Base-by-base conservation (phyloP, 2,888 invertebrate species). In the Ennomos fuscantarius region DNA sequence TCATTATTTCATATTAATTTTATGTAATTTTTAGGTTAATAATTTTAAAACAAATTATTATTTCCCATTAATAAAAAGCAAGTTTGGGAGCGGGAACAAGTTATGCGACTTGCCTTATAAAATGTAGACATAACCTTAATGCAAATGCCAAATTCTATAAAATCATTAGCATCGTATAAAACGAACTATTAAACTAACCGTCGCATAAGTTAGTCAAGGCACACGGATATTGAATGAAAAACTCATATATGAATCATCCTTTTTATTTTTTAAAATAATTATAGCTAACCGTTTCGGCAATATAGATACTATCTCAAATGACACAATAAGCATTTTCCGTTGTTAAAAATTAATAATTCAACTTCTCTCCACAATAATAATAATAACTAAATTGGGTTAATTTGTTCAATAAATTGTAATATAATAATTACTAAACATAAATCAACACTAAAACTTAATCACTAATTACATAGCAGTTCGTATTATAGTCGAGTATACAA, bases 201-300 rank as follows among this genome's bases (percentile, higher is more conserved):
- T 15, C 15, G 15, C 3, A 15, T 15, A 15, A 15, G 1, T 15
- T 15, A 15, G 2, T 15, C 15, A 24, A 11, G 24, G n/a, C 11
- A 24, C 11, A 12, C 8, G 9, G 13, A 9, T 6, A 31, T 9
- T 46, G 33, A 54, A 48, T 40, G 56, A 79, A 79, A 89, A 87
- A 87, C 85, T 62, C 79, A 33, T 57, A 24, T 84, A 83, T 89
- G 89, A 91, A 91, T 92, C 89, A 87, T 90, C 83, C 73, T 87
- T 92, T 93, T 93, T 92, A 89, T 92, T 93, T 93, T 92, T 93
- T 92, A 87, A 92, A 93, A 93, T 92, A 93, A 93, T 93, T 93
- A 93, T 92, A 93, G 91, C 92, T 93, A 93, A 92, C 92, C 91
- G 86, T 89, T 88, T 86, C 92, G 91, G 91, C 90, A 89, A 91